A percentile compares a stretch with the other conserved stretches of the same genome.
phyloP scores from a whole-genome alignment of 2,888 invertebrate genomes.

The Deladenus siricidicola region DNA sequence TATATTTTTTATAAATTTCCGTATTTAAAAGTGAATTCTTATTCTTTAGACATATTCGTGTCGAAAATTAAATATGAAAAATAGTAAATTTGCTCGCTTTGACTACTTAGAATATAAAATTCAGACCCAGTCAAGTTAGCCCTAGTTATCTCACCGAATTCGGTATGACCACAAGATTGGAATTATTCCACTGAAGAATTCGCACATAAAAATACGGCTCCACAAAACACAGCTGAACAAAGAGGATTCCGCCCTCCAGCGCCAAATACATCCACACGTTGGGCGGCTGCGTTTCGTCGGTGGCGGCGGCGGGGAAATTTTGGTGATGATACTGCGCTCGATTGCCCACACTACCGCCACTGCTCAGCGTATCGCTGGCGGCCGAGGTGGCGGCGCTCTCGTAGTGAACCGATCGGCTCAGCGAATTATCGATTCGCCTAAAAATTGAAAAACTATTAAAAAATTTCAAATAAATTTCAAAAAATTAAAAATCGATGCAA shows the following conservation, averaged over 20 bases:
- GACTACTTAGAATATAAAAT: background rate
- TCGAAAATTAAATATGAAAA: background rate
- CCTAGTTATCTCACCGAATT: slow-evolving; percentile 5
- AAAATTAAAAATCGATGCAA: too few relatives aligned
- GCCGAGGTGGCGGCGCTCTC: background rate
- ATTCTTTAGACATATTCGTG: background rate
- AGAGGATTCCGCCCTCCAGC: slow-evolving; percentile 29
- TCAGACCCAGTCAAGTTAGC: too few relatives aligned
- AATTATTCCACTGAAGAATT: slow-evolving; percentile 25
- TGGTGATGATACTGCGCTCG: background rate
- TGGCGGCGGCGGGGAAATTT: background rate
- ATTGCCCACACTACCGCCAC: background rate
- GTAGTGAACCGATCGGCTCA: background rate
- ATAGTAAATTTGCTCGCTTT: too few relatives aligned
- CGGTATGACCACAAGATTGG: slow-evolving; percentile 16
- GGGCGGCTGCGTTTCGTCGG: background rate
- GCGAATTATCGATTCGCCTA: background rate
- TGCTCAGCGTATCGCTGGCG: background rate
- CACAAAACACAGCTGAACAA: slow-evolving; percentile 30
- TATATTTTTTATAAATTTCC: too few relatives aligned
- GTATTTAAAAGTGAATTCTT: too few relatives aligned
- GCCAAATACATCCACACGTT: slow-evolving; percentile 25
- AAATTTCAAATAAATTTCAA: too few relatives aligned
- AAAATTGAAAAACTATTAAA: too few relatives aligned
- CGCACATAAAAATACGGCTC: slow-evolving; percentile 36